Conservation (phyloP, 2,113 vertebrate species). For the Pollimyrus isidori region DNA sequence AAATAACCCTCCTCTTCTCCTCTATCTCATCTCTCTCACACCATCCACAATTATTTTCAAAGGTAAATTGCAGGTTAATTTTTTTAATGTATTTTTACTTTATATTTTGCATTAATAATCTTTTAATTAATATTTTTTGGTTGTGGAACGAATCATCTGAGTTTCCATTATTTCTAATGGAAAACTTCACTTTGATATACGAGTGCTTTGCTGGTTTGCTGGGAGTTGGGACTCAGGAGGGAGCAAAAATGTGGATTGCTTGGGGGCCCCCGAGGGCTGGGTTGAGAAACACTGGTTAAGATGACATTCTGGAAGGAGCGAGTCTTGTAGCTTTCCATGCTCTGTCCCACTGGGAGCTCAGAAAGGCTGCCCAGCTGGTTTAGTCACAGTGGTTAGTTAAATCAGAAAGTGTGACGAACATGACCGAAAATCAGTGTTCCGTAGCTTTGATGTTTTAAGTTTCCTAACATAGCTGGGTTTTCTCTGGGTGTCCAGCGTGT, state of each 20-base stretch:
- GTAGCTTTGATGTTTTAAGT: neutral
- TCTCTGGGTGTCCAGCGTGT: constrained; percentile 66
- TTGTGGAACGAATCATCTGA: too few species aligned
- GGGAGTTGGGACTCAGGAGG: neutral
- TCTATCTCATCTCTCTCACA: too few species aligned
- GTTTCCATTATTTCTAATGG: too few species aligned
- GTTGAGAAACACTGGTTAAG: neutral
- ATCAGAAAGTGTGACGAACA: neutral
- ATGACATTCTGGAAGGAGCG: neutral
- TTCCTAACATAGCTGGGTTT: neutral
- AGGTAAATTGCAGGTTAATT: too few species aligned
- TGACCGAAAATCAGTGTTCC: neutral
- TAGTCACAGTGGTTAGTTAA: neutral
- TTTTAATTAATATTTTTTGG: too few species aligned
- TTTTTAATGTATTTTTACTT: too few species aligned
- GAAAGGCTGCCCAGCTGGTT: neutral
- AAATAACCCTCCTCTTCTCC: too few species aligned
- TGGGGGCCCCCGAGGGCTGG: neutral
- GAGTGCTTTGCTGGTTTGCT: neutral
- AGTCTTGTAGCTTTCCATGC: neutral
- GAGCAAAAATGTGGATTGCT: neutral
- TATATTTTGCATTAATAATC: too few species aligned
- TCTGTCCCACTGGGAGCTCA: neutral
- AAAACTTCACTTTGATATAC: too few species aligned
- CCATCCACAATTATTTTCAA: too few species aligned